Conservation (phyloP, 2,113 vertebrate genomes). For the Psilopsiagon aurifrons region DNA sequence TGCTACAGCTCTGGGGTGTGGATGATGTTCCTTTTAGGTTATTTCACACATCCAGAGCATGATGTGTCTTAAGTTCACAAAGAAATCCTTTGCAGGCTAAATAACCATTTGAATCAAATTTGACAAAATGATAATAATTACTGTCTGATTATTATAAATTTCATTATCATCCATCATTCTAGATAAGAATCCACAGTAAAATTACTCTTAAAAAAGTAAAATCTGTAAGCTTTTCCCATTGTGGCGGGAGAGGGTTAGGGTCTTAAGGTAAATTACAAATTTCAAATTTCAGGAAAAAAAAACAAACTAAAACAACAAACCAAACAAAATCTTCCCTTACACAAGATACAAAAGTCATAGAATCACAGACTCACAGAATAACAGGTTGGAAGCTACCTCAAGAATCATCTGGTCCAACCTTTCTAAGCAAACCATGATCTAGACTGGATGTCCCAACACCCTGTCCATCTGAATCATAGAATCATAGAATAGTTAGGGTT, state of each 20-base stretch:
- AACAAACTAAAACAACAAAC: neutral
- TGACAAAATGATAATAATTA: neutral
- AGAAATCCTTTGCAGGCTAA: neutral
- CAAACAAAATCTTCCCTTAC: neutral
- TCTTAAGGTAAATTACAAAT: neutral
- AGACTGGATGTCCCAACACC: neutral
- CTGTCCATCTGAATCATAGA: neutral
- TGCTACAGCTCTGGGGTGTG: neutral
- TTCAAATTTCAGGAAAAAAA: neutral
- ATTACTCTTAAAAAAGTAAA: neutral
- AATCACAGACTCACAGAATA: neutral
- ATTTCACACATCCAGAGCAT: neutral
- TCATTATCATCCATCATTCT: neutral
- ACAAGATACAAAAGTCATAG: neutral
- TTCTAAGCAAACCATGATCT: neutral
- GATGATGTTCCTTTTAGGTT: neutral
- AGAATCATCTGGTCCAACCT: neutral
- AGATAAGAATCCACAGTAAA: neutral
- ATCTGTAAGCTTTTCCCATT: neutral
- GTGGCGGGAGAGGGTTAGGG: neutral
- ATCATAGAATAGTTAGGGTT: too few species aligned
- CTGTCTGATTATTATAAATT: neutral
- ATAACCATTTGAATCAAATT: neutral
- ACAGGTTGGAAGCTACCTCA: neutral
- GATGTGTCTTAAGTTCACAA: neutral